Conservation (phyloP, 2,888 invertebrate genomes). For the Sarcophaga rosellei region DNA sequence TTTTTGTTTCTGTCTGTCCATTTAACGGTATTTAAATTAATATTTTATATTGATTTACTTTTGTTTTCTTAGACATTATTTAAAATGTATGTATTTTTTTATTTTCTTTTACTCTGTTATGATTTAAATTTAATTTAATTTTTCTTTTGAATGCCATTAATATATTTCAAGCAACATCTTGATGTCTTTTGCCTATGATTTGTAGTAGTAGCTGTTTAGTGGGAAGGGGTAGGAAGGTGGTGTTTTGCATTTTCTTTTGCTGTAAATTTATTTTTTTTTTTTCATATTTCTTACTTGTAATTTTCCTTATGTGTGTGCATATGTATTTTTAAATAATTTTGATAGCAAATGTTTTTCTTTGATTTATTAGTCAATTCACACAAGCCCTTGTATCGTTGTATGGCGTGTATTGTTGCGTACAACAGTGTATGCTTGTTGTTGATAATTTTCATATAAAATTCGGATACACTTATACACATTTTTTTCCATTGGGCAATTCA, state of each 20-base stretch:
- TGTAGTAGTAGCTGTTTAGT: background rate
- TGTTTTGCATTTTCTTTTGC: background rate
- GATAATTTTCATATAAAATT: too few species aligned
- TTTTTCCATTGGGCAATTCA: too few species aligned
- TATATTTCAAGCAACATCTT: background rate
- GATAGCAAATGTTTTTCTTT: constrained; percentile 28
- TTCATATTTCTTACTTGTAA: background rate
- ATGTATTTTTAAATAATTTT: constrained; percentile 43
- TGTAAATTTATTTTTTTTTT: background rate
- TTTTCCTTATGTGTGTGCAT: constrained; percentile 11
- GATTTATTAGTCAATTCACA: too few species aligned
- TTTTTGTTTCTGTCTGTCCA: background rate
- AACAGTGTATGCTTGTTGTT: too few species aligned
- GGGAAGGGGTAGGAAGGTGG: background rate
- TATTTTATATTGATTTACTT: background rate
- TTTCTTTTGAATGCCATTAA: background rate
- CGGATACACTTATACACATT: too few species aligned
- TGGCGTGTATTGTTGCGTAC: too few species aligned
- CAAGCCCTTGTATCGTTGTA: too few species aligned
- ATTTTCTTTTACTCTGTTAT: background rate
- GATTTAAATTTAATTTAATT: background rate
- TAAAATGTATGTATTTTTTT: background rate
- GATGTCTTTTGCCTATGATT: background rate
- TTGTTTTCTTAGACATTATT: background rate
- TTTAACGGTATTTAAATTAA: constrained; percentile 10